Evolutionary conservation across 2,888 invertebrate species (phyloP).

Genomic region (Saturnia pavonia): DNA sequence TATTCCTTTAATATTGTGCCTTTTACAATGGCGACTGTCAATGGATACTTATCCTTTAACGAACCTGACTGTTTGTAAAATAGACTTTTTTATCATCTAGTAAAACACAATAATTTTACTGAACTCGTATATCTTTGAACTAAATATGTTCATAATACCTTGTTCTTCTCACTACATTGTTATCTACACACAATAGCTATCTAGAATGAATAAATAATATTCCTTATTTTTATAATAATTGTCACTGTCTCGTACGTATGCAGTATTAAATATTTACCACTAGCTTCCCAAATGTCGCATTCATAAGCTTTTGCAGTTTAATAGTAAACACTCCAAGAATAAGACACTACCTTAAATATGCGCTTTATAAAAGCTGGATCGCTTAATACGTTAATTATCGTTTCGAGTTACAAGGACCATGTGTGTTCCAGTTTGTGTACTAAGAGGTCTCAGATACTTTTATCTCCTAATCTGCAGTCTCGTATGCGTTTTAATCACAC

Average conservation of each 20-base stretch:
- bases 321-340: background rate
- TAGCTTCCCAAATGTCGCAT: background rate
- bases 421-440: conserved; percentile 20
- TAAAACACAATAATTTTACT: too few species aligned
- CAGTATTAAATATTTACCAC: background rate
- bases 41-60: background rate
- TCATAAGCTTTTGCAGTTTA: background rate
- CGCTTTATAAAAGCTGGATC: background rate
- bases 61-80: too few species aligned
- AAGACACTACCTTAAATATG: background rate
- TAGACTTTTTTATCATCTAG: too few species aligned
- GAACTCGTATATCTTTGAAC: background rate
- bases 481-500: conserved; percentile 20
- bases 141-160: background rate
- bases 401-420: conserved; percentile 9
- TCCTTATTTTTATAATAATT: background rate
- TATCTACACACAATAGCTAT: background rate
- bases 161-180: too few species aligned
- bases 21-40: background rate
- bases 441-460: conserved; percentile 28
- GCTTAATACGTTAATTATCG: conserved; percentile 1
- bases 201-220: background rate
- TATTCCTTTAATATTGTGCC: too few species aligned
- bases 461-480: conserved; percentile 31
- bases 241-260: background rate